Evolutionary conservation across 2,113 vertebrate species (phyloP).

Genomic region (human): GRCh38 chr4:30953001-30953500

Average conservation of each 20-base stretch:
- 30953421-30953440: neutral
- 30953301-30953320: neutral
- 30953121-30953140: neutral
- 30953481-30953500: neutral
- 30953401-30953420: neutral
- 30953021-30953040: constrained; percentile 3
- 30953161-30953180: neutral
- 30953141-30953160: neutral
- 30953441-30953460: neutral
- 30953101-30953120: neutral
- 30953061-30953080: neutral
- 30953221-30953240: constrained; percentile 7
- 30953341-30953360: neutral
- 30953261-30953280: neutral
- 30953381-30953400: neutral
- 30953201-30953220: neutral
- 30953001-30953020: neutral
- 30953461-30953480: neutral
- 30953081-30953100: neutral
- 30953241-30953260: neutral
- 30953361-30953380: neutral
- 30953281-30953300: constrained; percentile 37
- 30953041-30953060: neutral
- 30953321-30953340: neutral
- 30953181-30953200: neutral